phyloP scores from a whole-genome alignment of 2,888 invertebrate genomes.

The Pyrgus malvae region DNA sequence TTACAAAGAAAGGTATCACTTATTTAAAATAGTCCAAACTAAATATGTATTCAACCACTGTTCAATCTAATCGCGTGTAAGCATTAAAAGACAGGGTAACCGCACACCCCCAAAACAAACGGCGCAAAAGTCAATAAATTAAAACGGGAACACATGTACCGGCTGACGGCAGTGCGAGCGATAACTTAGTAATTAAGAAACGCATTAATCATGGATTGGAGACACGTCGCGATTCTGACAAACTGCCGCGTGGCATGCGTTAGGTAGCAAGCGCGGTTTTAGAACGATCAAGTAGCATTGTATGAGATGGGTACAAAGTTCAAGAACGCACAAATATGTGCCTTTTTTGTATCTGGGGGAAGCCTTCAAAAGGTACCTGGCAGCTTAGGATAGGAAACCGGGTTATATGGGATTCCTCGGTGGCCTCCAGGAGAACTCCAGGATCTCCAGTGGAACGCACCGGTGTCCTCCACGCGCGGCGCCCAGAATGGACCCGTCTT shows the following conservation, averaged over 20 bases:
- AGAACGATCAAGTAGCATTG: not conserved
- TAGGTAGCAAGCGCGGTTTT: slow-evolving; percentile 1
- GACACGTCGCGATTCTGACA: slow-evolving; percentile 73
- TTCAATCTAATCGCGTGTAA: slow-evolving; percentile 17
- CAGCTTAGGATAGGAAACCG: too few species aligned
- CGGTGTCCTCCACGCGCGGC: too few species aligned
- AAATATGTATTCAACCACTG: not conserved
- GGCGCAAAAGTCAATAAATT: slow-evolving; percentile 71
- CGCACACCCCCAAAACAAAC: slow-evolving; percentile 47
- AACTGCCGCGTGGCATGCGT: slow-evolving; percentile 70
- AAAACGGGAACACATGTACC: slow-evolving; percentile 70
- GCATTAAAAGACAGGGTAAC: slow-evolving; percentile 24
- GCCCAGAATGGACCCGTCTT: too few species aligned
- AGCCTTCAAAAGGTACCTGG: too few species aligned
- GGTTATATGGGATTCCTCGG: too few species aligned
- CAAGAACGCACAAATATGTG: too few species aligned
- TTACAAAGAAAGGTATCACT: too few species aligned
- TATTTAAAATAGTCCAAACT: too few species aligned
- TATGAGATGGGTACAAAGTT: too few species aligned
- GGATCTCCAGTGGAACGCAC: too few species aligned
- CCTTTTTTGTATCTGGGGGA: too few species aligned
- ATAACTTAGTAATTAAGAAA: slow-evolving; percentile 80
- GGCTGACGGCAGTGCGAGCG: slow-evolving; percentile 47
- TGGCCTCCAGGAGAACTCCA: too few species aligned
- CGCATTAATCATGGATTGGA: slow-evolving; percentile 76